Base-by-base conservation (phyloP, 1,140 invertebrate genomes). In the Cataglyphis hispanica region DNA sequence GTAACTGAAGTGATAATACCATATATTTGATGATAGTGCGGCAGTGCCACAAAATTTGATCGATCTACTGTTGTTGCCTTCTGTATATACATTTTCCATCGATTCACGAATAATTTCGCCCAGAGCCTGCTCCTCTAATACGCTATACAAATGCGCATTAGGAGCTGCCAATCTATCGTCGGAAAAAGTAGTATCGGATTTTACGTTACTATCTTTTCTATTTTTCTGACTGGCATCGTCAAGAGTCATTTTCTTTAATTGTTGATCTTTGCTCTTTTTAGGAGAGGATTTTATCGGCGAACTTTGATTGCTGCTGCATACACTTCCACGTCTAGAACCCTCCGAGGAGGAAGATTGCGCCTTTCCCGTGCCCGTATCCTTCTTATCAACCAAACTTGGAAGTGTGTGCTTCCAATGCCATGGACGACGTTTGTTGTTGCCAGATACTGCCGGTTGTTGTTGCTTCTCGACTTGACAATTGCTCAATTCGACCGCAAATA, bases 91-190 rank as follows among this genome's bases (percentile, higher is more conserved):
- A 86, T 78, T 91, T 60, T 91, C 91, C 67, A 86, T 75, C 6
- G 88, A 87, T 37, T 88, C 88, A 37, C 90, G 83, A 61, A 94
- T 87, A 13, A 90, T 76, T 64, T 95, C 94, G 16, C 94, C 94
- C 13, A 95, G 90, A 31, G 93, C 92, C 46, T 93, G 93, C 78
- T 95, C 95, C 77, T 95, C 95, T 77, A 95, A 91, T 1, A 95
- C 93, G 74, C 94, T 91, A 85, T 95, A 95, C 1, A 95, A 87
- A 50, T 93, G 87, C 8, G 94, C 93, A 19, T 93, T 93, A n/a
- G 93, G 91, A 84, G 88, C 93, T 22, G 89, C 92, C 16, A 93
- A 81, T 81, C 93, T 91, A 84, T 93, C 94, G 11, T 93, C 92
- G 34, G 91, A 89, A 11, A 90, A 92, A 50, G 90, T 84, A 10